These are phyloP conservation scores for Apotomis capreana DNA, from an alignment of 2,888 invertebrate species.

Conservation along the genomic window DNA sequence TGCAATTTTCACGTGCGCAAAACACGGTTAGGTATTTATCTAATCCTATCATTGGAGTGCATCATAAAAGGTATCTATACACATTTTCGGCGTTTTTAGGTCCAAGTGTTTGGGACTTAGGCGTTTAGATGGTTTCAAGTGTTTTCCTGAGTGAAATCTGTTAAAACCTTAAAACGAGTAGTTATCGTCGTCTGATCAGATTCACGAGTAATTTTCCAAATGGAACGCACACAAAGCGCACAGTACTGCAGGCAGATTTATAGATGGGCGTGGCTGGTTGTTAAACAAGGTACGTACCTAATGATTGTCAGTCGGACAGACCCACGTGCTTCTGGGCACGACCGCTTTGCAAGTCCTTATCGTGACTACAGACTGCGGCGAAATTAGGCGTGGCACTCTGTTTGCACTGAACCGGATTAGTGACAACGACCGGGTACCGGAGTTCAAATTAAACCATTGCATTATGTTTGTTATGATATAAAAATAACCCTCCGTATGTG, in stretches of 20 bases:
- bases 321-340: slow-evolving; percentile 41
- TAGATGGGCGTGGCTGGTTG: slow-evolving; percentile 32
- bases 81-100: no score
- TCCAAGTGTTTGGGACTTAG: no score
- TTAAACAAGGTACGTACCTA: slow-evolving; percentile 29
- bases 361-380: slow-evolving; percentile 29
- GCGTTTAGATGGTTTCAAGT: background rate
- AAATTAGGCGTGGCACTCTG: slow-evolving; percentile 23
- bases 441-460: background rate
- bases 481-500: background rate
- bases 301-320: slow-evolving; percentile 18
- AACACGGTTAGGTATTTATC: no score
- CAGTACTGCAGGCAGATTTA: slow-evolving; percentile 25
- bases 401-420: slow-evolving; percentile 15
- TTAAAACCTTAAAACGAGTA: background rate
- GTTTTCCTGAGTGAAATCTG: no score
- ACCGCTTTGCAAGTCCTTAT: slow-evolving; percentile 32
- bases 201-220: slow-evolving; percentile 24
- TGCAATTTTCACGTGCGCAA: no score
- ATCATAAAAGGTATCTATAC: no score
- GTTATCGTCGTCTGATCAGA: slow-evolving; percentile 2
- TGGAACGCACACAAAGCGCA: slow-evolving; percentile 29
- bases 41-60: no score
- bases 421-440: slow-evolving; percentile 16
- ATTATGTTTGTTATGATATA: background rate